Base-by-base conservation (phyloP, 2,888 invertebrate species). In the Siphonodentalium dalli region DNA sequence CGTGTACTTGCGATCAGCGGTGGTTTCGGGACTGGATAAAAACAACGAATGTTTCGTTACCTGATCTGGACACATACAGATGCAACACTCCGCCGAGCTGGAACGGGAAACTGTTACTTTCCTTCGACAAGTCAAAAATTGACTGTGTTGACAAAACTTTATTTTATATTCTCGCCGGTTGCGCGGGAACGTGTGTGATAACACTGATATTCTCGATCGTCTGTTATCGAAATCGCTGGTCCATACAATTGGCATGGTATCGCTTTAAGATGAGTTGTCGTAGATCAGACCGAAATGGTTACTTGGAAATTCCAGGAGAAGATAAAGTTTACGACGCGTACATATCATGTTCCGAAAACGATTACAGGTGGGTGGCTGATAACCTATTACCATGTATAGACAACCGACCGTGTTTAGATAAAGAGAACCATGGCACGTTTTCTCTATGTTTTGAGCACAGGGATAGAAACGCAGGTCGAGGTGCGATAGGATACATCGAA, bases 21-120 rank as follows among this genome's bases (percentile, higher is more conserved):
- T 91, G 92, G 79, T 86, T 93, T 41, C 93, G 94, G 91, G 90
- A 90, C 83, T 95, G 93, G 94, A 86, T 94, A 86, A 91, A 75
- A 90, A 92, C 80, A 91, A 95, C 84, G 87, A 49, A 52, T 1
- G 44, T 68, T 1, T 33, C 18, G 0, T 13, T 73, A 21, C 37
- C 54, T 2, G 47, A 58, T 5, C 38, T 44, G n/a, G 42, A 47
- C 6, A 40, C 45, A 2, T 71, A 68, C 37, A 56, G 39, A 0
- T 73, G 73, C 39, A 66, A 65, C 29, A 57, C 63, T 1, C 73
- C 73, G 2, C 34, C 48, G 8, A 40, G 45, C 1, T 69, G 70
- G 68, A 55, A 56, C 7, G 66, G 66, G 3, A 68, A 58, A 33
- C 40, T 35, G 4, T 46, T 73, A 15, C 45, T 68, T 7, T 58